Percentiles rank a stretch among this genome's conserved stretches.
Conservation (phyloP, 2,113 vertebrate species). For the Cryptotis parvus region DNA sequence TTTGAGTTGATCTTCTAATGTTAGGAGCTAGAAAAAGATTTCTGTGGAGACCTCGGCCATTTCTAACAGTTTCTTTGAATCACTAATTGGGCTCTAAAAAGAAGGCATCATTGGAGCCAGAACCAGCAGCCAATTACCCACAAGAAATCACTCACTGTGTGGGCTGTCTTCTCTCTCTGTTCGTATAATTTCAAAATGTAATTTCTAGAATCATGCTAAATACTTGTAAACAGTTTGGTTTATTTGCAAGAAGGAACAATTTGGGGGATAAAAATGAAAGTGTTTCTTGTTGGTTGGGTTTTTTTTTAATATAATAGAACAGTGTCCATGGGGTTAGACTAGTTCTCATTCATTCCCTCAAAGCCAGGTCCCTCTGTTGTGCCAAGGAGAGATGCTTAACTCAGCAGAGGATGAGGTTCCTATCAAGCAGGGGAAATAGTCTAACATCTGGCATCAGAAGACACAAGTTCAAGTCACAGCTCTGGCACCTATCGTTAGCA, state of each 20-base stretch:
- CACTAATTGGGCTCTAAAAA: slow-evolving; percentile 78
- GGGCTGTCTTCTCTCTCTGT: slow-evolving; percentile 68
- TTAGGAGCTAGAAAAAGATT: slow-evolving; percentile 61
- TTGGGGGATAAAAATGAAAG: slow-evolving; percentile 71
- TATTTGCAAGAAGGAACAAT: slow-evolving; percentile 78
- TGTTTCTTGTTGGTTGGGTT: slow-evolving; percentile 41
- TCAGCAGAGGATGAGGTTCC: neutral
- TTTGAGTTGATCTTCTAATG: slow-evolving; percentile 40
- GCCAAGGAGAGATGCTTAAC: neutral
- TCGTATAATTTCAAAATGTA: slow-evolving; percentile 80
- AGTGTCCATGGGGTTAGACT: slow-evolving; percentile 14
- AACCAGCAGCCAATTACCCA: slow-evolving; percentile 80
- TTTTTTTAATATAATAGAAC: slow-evolving; percentile 57
- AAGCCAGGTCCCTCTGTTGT: neutral
- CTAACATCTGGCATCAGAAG: neutral
- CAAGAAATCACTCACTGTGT: slow-evolving; percentile 72
- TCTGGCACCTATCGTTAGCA: neutral
- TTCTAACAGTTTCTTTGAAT: slow-evolving; percentile 77
- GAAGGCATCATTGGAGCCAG: slow-evolving; percentile 74
- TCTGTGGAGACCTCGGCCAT: slow-evolving; percentile 72
- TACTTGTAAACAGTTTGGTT: slow-evolving; percentile 81
- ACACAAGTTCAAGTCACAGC: neutral
- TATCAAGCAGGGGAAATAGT: neutral
- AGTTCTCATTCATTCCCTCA: neutral
- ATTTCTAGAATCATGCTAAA: slow-evolving; percentile 81